Percentiles rank a stretch among this genome's conserved stretches.
phyloP scores from a whole-genome alignment of 2,888 invertebrate species.

The Troides helena region DNA sequence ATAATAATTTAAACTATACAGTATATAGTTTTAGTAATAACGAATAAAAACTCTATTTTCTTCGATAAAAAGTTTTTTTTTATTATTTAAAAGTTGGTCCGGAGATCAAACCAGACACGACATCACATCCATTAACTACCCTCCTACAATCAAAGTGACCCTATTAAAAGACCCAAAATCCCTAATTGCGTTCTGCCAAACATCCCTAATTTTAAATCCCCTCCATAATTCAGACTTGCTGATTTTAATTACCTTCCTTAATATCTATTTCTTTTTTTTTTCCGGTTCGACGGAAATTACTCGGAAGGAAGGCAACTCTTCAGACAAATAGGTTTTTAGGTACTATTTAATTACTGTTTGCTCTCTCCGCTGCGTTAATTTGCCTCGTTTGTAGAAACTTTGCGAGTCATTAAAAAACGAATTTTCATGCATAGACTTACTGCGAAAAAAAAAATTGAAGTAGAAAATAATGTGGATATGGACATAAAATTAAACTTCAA shows the following conservation, averaged over 20 bases:
- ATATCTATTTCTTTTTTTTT: constrained; percentile 54
- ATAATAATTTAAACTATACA: background rate
- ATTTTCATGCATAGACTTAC: constrained; percentile 16
- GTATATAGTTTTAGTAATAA: background rate
- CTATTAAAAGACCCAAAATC: constrained; percentile 31
- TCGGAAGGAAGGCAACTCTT: constrained; percentile 65
- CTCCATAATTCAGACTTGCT: constrained; percentile 54
- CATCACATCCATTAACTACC: constrained; percentile 22
- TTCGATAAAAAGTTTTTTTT: background rate
- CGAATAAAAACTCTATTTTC: background rate
- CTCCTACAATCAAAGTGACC: constrained; percentile 31
- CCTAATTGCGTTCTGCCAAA: constrained; percentile 37
- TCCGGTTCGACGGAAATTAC: constrained; percentile 64
- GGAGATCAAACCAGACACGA: constrained; percentile 8
- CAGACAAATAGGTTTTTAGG: constrained; percentile 60
- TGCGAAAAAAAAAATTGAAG: background rate
- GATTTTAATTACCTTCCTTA: constrained; percentile 65
- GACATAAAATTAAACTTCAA: background rate
- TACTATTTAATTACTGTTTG: constrained; percentile 60
- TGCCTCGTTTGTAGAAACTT: constrained; percentile 29
- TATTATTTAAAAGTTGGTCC: background rate
- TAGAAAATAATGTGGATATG: background rate
- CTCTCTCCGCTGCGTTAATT: constrained; percentile 39
- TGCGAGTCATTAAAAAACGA: constrained; percentile 26
- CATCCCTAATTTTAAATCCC: constrained; percentile 47